phyloP scores from a whole-genome alignment of 2,113 vertebrate genomes.

The Solea solea region DNA sequence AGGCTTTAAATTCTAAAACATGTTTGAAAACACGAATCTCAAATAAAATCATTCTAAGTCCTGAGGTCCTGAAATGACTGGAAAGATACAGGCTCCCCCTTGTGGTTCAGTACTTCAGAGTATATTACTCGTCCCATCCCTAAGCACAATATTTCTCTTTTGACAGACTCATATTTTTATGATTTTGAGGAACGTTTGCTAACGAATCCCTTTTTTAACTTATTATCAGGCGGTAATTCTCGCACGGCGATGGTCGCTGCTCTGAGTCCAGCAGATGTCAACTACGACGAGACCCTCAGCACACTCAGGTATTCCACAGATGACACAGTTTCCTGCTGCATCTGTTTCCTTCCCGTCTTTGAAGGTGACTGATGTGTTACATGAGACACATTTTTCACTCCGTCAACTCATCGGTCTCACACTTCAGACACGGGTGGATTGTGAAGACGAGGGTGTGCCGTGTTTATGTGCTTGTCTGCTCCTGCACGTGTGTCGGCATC shows the following conservation, averaged over 20 bases:
- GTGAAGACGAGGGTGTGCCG: too few species aligned
- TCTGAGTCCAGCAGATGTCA: constrained; percentile 96
- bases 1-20: too few species aligned
- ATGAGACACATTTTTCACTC: constrained; percentile 24
- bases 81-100: too few species aligned
- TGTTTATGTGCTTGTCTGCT: neutral
- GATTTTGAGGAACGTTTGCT: neutral
- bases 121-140: too few species aligned
- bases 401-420: constrained; percentile 42
- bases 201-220: neutral
- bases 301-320: constrained; percentile 88
- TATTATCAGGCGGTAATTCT: constrained; percentile 90
- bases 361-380: constrained; percentile 18
- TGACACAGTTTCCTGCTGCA: neutral
- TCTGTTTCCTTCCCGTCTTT: constrained; percentile 10
- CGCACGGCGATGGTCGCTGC: constrained; percentile 97
- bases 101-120: too few species aligned
- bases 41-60: too few species aligned
- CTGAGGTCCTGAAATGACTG: too few species aligned
- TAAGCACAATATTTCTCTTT: neutral
- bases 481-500: too few species aligned
- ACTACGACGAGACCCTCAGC: constrained; percentile 98
- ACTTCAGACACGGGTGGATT: constrained; percentile 50
- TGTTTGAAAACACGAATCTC: too few species aligned
- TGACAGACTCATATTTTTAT: neutral